phyloP scores from a whole-genome alignment of 2,888 invertebrate species.

The Endotricha flammealis region DNA sequence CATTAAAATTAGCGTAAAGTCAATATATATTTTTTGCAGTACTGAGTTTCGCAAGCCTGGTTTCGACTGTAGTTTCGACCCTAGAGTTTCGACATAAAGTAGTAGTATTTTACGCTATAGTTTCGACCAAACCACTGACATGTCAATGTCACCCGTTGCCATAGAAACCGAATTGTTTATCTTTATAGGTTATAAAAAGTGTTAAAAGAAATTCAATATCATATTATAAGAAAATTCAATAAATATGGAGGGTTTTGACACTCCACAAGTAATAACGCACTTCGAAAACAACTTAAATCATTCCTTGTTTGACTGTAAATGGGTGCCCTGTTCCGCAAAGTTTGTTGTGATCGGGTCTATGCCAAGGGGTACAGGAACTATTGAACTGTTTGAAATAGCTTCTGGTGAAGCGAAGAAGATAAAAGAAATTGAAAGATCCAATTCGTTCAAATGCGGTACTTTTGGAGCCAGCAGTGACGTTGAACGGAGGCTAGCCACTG shows the following conservation, averaged over 20 bases:
- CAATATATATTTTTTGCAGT: too few relatives aligned
- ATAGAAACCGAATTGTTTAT: conserved; percentile 47
- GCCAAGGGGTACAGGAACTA: conserved; percentile 89
- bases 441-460: conserved; percentile 94
- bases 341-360: conserved; percentile 92
- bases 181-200: conserved; percentile 31
- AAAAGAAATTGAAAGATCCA: conserved; percentile 87
- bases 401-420: conserved; percentile 83
- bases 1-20: too few relatives aligned
- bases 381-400: conserved; percentile 89
- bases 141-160: conserved; percentile 26
- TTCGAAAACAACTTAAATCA: conserved; percentile 89
- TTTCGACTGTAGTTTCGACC: too few relatives aligned
- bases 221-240: conserved; percentile 4
- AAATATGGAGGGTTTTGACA: conserved; percentile 73
- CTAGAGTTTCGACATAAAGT: too few relatives aligned
- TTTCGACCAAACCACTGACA: too few relatives aligned
- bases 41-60: too few relatives aligned
- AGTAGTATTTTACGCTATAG: too few relatives aligned
- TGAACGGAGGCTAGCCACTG: conserved; percentile 90
- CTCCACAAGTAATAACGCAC: conserved; percentile 94
- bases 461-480: conserved; percentile 92
- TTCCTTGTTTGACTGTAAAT: conserved; percentile 94
- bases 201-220: neutral
- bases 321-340: conserved; percentile 97